Base-by-base conservation (phyloP, 1,140 invertebrate genomes). In the Drosophila simulans region DNA sequence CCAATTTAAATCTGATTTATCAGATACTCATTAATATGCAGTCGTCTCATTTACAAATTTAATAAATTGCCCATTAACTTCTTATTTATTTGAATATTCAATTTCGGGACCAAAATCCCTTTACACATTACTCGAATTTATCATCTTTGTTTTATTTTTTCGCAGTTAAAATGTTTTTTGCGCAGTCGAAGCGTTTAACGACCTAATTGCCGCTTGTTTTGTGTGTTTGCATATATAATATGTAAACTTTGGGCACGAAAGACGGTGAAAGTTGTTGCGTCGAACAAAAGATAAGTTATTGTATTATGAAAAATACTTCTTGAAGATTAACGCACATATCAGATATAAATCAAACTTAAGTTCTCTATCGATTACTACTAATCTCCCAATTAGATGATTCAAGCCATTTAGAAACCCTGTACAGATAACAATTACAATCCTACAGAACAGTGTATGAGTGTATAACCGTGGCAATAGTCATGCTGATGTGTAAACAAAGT, bases 191-290 rank as follows among this genome's bases (percentile, higher is more conserved):
- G 42, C 54, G 55, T 80, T 62, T 77, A 65, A 62, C 66, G 73
- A 81, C 78, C 78, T 53, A 77, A 77, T 81, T 82, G 79, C 60
- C 48, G 68, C 22, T 53, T 66, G 15, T 70, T 51, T 51, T 56
- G 45, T 53, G 60, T 65, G n/a, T 70, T 69, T 54, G 31, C 34
- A 27, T 66, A 27, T 66, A 70, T 56, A 55, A 72, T 45, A 65
- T 66, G 62, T 76, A 39, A 56, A 65, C 48, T 64, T 45, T 56
- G 25, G 39, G 65, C 35, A 39, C 54, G 52, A 76, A 54, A 58
- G 53, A 49, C 20, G 20, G 73, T 54, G 79, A 81, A 81, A 81
- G 79, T 64, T 81, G 59, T 43, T 40, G 49, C 48, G 59, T 2
- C 12, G 17, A 54, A 22, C 46, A 66, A 60, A 53, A 37, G 22